Conservation (phyloP, 2,797 vertebrate species). For the Eupleurogrammus muticus region DNA sequence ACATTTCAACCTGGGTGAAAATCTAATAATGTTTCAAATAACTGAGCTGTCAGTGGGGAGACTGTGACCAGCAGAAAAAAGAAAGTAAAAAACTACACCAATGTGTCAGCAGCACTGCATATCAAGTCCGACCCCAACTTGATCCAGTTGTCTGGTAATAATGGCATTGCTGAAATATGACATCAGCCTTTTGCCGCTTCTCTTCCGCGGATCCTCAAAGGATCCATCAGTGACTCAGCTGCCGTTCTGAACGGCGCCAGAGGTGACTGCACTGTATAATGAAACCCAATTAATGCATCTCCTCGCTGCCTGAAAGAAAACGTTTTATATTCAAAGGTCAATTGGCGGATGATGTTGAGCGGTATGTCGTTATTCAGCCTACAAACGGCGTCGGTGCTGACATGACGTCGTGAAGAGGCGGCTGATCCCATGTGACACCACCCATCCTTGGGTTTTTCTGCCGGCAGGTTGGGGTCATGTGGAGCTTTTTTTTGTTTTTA, state of each 20-base stretch:
- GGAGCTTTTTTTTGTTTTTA: constrained; percentile 4
- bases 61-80: not conserved
- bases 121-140: not conserved
- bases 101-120: not conserved
- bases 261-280: not conserved
- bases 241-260: not conserved
- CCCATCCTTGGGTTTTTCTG: constrained; percentile 6
- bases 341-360: not conserved
- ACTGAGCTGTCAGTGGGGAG: not conserved
- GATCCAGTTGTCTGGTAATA: constrained; percentile 11
- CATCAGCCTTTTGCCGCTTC: not conserved
- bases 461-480: not conserved
- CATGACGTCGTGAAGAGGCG: not conserved
- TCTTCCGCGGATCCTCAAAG: constrained; percentile 6
- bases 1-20: not conserved
- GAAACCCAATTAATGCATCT: not conserved
- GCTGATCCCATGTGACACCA: constrained; percentile 6
- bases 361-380: not conserved
- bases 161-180: constrained; percentile 12
- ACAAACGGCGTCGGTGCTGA: not conserved
- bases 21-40: not conserved
- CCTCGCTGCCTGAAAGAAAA: constrained; percentile 4
- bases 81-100: not conserved
- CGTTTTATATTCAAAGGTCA: constrained; percentile 8
- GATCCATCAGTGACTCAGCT: constrained; percentile 2